Evolutionary conservation across 2,113 vertebrate genomes (phyloP).

Genomic region (Rostratula benghalensis): DNA sequence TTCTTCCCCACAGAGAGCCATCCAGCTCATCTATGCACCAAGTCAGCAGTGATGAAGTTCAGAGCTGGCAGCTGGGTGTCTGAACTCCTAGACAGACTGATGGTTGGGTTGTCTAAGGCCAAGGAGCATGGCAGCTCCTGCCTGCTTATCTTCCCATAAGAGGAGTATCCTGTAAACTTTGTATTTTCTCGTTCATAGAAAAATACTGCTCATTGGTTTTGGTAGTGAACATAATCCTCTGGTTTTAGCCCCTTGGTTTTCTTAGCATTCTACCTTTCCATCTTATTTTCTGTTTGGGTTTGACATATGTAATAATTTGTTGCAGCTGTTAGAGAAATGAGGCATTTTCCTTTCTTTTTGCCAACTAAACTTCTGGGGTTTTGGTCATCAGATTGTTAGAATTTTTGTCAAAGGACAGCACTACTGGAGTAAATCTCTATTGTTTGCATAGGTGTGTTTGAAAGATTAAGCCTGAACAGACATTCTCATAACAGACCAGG

Average conservation of each 20-base stretch:
- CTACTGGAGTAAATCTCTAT: background rate
- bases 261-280: background rate
- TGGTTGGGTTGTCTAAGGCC: background rate
- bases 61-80: background rate
- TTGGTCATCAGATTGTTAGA: background rate
- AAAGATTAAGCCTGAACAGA: constrained; percentile 43
- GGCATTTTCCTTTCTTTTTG: background rate
- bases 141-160: background rate
- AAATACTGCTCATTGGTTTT: background rate
- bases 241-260: background rate
- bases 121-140: background rate
- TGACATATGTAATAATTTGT: background rate
- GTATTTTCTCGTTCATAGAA: background rate
- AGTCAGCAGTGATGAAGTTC: background rate
- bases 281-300: background rate
- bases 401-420: background rate
- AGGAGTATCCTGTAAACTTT: background rate
- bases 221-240: background rate
- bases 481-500: constrained; percentile 22
- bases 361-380: background rate
- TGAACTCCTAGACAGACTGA: background rate
- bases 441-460: constrained; percentile 48
- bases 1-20: background rate
- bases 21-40: rapidly evolving
- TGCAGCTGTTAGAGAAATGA: background rate